Conservation (phyloP, 2,888 invertebrate genomes). For the Iphiclides podalirius region DNA sequence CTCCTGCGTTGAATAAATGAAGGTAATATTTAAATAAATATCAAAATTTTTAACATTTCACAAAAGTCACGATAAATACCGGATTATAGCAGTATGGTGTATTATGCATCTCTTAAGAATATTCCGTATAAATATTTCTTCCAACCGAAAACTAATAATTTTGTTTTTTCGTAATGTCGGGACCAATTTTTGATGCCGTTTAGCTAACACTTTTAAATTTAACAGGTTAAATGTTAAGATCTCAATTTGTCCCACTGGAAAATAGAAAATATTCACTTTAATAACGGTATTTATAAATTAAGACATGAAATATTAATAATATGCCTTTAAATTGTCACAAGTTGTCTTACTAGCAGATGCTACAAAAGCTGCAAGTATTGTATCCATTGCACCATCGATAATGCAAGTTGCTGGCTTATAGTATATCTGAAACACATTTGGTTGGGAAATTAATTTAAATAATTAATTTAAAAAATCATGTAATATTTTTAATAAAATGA, state of each 20-base stretch:
- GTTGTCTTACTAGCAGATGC: constrained; percentile 64
- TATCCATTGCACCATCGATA: constrained; percentile 73
- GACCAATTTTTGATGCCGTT: constrained; percentile 25
- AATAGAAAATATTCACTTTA: neutral
- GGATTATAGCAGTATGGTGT: constrained; percentile 68
- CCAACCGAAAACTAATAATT: neutral
- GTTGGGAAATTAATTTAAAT: too few species aligned
- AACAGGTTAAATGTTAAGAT: constrained; percentile 67
- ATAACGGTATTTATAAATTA: too few species aligned
- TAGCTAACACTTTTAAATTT: constrained; percentile 50
- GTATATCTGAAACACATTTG: constrained; percentile 54
- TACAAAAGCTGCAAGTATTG: constrained; percentile 69
- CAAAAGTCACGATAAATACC: constrained; percentile 51
- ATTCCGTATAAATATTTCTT: constrained; percentile 38
- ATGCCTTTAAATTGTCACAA: too few species aligned
- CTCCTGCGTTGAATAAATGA: too few species aligned
- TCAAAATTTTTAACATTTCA: too few species aligned
- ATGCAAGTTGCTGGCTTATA: constrained; percentile 76
- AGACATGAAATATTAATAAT: too few species aligned
- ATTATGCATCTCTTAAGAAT: constrained; percentile 62
- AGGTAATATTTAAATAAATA: too few species aligned
- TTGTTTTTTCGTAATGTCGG: constrained; percentile 6
- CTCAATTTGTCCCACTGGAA: constrained; percentile 74
- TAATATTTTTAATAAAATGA: neutral
- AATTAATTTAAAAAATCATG: constrained; percentile 5